phyloP scores from a whole-genome alignment of 2,797 vertebrate genomes.

The Rhincodon typus region DNA sequence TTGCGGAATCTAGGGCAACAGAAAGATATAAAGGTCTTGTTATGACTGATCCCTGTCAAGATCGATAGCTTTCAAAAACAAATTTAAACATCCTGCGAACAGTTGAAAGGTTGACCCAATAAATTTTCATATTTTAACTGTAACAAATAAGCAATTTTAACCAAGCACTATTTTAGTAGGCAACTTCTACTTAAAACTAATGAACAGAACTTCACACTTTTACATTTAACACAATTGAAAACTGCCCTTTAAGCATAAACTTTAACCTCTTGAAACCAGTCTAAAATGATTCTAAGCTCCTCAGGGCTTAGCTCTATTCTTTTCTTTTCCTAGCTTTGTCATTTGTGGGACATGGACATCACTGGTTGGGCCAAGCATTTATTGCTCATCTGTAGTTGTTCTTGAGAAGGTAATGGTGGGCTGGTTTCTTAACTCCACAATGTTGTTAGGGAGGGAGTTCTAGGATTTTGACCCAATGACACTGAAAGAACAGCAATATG shows the following conservation, averaged over 20 bases:
- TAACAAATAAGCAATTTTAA: background rate
- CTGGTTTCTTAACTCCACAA: too few species aligned
- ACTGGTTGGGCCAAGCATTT: too few species aligned
- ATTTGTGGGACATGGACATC: too few species aligned
- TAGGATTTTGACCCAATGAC: too few species aligned
- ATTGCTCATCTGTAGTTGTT: too few species aligned
- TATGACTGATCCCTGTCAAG: background rate
- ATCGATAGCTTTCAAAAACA: background rate
- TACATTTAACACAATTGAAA: background rate
- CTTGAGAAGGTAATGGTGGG: too few species aligned
- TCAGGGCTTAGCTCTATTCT: too few species aligned
- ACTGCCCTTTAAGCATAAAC: background rate
- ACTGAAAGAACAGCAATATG: too few species aligned
- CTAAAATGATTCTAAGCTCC: too few species aligned
- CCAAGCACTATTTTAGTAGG: background rate
- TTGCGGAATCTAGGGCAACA: background rate
- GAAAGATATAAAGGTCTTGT: background rate
- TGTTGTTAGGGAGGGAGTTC: too few species aligned
- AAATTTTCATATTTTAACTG: background rate
- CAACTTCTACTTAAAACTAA: background rate
- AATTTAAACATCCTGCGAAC: too few species aligned
- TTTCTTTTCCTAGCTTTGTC: too few species aligned
- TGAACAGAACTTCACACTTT: background rate
- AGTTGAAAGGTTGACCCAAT: background rate
- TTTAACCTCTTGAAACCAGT: background rate